Percentiles rank a stretch among this genome's conserved stretches.
phyloP scores from a whole-genome alignment of 2,888 invertebrate species.

The Caenorhabditis sp. region DNA sequence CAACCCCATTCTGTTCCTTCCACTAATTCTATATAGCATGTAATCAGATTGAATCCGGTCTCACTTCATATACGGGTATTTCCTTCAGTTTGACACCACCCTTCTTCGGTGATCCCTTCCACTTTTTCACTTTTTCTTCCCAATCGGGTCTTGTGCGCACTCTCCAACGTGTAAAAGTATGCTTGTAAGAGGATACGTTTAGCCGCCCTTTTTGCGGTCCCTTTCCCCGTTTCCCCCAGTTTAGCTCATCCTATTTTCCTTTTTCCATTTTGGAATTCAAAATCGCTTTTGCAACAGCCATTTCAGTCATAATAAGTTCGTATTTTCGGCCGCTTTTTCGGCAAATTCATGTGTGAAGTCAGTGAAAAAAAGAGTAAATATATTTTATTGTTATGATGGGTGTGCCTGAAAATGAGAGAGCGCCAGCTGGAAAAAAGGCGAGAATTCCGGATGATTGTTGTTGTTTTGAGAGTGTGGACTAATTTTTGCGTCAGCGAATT shows the following conservation, averaged over 20 bases:
- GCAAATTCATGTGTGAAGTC: conserved; percentile 33
- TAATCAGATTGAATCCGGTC: conserved; percentile 33
- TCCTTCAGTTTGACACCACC: conserved; percentile 16
- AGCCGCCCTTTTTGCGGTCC: conserved; percentile 33
- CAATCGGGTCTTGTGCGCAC: conserved; percentile 40
- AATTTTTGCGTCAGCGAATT: conserved; percentile 31
- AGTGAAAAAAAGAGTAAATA: conserved; percentile 25
- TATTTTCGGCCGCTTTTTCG: not conserved
- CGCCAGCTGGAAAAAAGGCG: conserved; percentile 36
- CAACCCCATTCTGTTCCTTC: not conserved
- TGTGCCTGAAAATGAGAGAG: conserved; percentile 23
- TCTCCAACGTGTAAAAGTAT: conserved; percentile 45
- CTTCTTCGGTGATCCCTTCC: not conserved
- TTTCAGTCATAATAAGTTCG: conserved; percentile 21
- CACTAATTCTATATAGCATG: conserved; percentile 11
- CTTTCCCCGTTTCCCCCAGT: conserved; percentile 16
- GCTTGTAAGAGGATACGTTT: conserved; percentile 53
- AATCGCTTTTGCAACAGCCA: not conserved
- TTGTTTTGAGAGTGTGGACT: conserved; percentile 43
- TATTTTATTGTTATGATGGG: conserved; percentile 32
- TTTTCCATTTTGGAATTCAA: conserved; percentile 9
- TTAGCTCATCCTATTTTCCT: conserved; percentile 24
- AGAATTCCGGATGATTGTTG: conserved; percentile 45
- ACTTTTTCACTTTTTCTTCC: conserved; percentile 14
- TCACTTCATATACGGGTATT: conserved; percentile 30